Evolutionary conservation across 2,113 vertebrate species (phyloP).

Genomic region (Grantiella picta): DNA sequence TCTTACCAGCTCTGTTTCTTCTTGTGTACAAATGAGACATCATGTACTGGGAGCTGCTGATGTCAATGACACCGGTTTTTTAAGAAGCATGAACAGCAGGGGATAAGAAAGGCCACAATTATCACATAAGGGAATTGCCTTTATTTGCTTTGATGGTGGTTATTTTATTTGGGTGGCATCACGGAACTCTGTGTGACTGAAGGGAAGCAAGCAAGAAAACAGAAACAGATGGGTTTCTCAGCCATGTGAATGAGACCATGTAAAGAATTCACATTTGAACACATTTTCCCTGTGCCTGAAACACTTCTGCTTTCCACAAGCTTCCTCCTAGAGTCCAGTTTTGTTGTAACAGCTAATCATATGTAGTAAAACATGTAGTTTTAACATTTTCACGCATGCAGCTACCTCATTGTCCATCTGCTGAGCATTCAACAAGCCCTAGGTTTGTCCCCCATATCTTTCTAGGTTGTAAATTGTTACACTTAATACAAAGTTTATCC

Average conservation of each 20-base stretch:
- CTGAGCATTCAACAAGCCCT: background rate
- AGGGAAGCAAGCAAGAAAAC: background rate
- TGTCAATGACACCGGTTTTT: conserved; percentile 9
- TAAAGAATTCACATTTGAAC: background rate
- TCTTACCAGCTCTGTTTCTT: conserved; percentile 21
- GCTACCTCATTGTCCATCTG: background rate
- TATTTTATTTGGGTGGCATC: background rate
- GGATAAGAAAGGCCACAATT: background rate
- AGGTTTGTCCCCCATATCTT: background rate
- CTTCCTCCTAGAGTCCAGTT: background rate
- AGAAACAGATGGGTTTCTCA: background rate
- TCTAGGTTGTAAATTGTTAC: background rate
- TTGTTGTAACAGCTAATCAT: background rate
- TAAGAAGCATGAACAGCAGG: background rate
- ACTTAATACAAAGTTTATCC: background rate
- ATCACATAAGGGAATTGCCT: background rate
- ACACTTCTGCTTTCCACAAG: background rate
- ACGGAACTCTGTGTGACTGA: background rate
- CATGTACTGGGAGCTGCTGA: conserved; percentile 18
- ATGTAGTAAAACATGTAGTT: background rate
- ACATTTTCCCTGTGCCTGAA: background rate
- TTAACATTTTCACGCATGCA: background rate
- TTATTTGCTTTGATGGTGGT: conserved; percentile 4
- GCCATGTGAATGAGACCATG: background rate
- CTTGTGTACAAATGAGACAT: background rate